Base-by-base conservation (phyloP, 2,113 vertebrate genomes). In the Daphoenositta chrysoptera region DNA sequence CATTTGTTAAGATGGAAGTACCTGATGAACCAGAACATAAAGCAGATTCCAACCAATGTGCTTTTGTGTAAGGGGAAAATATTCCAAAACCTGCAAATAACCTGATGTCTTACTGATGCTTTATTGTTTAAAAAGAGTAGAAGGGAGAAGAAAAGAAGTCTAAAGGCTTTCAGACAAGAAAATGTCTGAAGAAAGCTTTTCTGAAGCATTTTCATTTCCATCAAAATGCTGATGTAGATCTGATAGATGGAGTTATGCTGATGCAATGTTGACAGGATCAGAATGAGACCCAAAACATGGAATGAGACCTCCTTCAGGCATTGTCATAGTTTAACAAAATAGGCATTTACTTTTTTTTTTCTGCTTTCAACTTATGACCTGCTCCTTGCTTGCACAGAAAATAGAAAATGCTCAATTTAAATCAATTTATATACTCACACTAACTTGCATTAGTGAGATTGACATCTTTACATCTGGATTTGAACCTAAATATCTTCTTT, bases 1-100 rank as follows among this genome's bases (percentile, higher is more conserved):
- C 69, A 87, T 95, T 94, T 87, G 70, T 96, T 93, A 50, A 1
- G 2, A 71, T 84, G 33, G 30, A 95, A 94, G 89, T 66, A 89
- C 64, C 64, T 93, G 39, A 87, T 94, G 90, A 79, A 92, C 94
- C 84, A 93, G 87, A 95, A 85, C 66, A 89, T 44, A 54, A 87
- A 94, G 11, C 64, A 82, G 87, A 93, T 94, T 89, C 45, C 72
- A 94, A 71, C 80, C 61, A 70, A 60, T 86, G 66, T 76, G 58
- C 64, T 87, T 94, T 82, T 87, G 70, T 75, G 63, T 66, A 93
- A 91, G 28, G 50, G 37, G 83, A 91, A 95, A 96, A 89, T 90
- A 54, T 87, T 90, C 61, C 83, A 83, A 84, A 61, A 94, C 56
- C 26, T 79, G 66, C 33, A 96, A 92, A 89, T 82, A 83, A 42